Evolutionary conservation across 2,888 invertebrate species (phyloP).

Genomic region (Calliphora vomitoria): DNA sequence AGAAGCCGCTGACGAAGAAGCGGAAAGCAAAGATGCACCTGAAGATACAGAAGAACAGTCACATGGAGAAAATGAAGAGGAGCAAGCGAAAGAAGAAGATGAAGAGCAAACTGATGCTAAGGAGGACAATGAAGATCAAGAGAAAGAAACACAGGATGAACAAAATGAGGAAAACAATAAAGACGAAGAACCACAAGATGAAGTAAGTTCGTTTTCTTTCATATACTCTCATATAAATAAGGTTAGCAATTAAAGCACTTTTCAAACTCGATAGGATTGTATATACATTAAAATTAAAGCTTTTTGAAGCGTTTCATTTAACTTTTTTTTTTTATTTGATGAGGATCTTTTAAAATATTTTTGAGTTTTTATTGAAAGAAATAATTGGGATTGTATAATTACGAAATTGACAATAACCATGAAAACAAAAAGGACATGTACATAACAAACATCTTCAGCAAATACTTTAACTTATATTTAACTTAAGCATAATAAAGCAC

Average conservation of each 20-base stretch:
- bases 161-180: constrained; percentile 49
- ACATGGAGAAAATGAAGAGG: background rate
- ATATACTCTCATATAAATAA: background rate
- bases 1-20: constrained; percentile 64
- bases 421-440: constrained; percentile 17
- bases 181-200: constrained; percentile 57
- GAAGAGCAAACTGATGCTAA: constrained; percentile 66
- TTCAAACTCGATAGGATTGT: constrained; percentile 34
- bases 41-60: constrained; percentile 1
- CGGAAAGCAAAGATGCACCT: constrained; percentile 75
- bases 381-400: constrained; percentile 72
- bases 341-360: constrained; percentile 33
- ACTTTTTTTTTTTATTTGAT: constrained; percentile 17
- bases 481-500: constrained; percentile 44
- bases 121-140: constrained; percentile 37
- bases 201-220: constrained; percentile 55
- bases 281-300: constrained; percentile 26
- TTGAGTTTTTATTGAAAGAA: constrained; percentile 62
- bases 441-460: background rate
- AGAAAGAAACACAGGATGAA: constrained; percentile 67
- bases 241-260: constrained; percentile 40
- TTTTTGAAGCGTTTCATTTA: constrained; percentile 34
- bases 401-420: constrained; percentile 24
- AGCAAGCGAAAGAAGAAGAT: constrained; percentile 60
- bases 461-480: constrained; percentile 1